These are phyloP conservation scores for Seriola quinqueradiata DNA, from an alignment of 2,113 vertebrate genomes.

Conservation along the genomic window DNA sequence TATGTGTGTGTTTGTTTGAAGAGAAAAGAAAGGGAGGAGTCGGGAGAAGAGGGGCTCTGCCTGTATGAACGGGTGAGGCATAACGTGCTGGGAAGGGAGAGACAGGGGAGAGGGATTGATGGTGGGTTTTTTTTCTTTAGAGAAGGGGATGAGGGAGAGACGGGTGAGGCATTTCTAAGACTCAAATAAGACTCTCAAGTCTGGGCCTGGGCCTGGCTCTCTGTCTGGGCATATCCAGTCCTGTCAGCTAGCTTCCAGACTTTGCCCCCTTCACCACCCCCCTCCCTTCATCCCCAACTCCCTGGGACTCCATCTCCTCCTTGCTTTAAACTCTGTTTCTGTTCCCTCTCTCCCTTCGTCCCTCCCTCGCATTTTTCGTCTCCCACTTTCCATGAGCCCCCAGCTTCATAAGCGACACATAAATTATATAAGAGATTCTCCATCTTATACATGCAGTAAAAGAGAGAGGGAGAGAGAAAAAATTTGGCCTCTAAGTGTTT, in stretches of 20 bases:
- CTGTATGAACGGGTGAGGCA: constrained; percentile 52
- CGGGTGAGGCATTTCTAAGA: constrained; percentile 70
- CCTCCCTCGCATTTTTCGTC: constrained; percentile 48
- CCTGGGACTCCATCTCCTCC: constrained; percentile 60
- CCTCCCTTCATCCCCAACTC: constrained; percentile 53
- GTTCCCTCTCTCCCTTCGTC: constrained; percentile 10
- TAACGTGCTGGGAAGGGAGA: constrained; percentile 40
- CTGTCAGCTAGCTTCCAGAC: constrained; percentile 75
- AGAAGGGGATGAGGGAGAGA: constrained; percentile 56
- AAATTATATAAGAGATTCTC: constrained; percentile 69
- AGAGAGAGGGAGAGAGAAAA: constrained; percentile 16
- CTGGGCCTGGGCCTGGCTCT: constrained; percentile 78
- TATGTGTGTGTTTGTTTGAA: constrained; percentile 65
- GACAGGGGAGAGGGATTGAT: constrained; percentile 34
- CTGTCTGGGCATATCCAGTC: constrained; percentile 84
- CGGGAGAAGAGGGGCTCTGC: constrained; percentile 39
- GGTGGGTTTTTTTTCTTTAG: constrained; percentile 30
- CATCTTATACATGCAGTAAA: constrained; percentile 55
- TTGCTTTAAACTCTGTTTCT: constrained; percentile 27
- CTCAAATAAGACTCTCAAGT: constrained; percentile 77
- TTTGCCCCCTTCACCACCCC: constrained; percentile 65
- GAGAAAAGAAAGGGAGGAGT: constrained; percentile 64
- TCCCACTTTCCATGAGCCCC: constrained; percentile 73
- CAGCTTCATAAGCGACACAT: constrained; percentile 39
- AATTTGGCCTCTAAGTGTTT: constrained; percentile 73